Percentiles rank a stretch among this genome's conserved stretches.
These are phyloP conservation scores for Rhamnusium bicolor DNA, from an alignment of 2,888 invertebrate genomes.

Conservation along the genomic window DNA sequence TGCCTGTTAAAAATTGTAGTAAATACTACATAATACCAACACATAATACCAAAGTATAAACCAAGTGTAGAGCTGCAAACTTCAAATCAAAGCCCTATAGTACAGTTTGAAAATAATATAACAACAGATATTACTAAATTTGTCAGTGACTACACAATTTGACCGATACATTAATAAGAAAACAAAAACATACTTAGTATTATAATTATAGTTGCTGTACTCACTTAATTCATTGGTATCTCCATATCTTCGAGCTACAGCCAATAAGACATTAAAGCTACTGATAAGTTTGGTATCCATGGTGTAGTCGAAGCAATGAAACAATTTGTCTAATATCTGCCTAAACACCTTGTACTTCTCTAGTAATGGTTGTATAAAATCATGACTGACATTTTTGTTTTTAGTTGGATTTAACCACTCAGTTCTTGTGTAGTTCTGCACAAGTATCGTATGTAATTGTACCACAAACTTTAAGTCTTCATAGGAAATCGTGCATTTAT, in stretches of 20 bases:
- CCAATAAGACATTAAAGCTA: constrained; percentile 75
- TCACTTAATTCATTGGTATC: constrained; percentile 62
- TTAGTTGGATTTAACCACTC: constrained; percentile 76
- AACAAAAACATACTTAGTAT: too few species aligned
- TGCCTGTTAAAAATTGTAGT: too few species aligned
- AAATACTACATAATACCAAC: too few species aligned
- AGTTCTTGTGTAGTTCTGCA: constrained; percentile 74
- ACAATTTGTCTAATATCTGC: constrained; percentile 72
- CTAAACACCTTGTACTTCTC: constrained; percentile 77
- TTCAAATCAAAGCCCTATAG: too few species aligned
- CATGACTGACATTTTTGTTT: constrained; percentile 56
- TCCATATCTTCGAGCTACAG: constrained; percentile 73
- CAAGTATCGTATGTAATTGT: constrained; percentile 76
- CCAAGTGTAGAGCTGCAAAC: too few species aligned
- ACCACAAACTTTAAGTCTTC: constrained; percentile 77
- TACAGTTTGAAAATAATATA: too few species aligned
- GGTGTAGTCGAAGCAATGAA: constrained; percentile 73
- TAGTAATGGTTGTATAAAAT: constrained; percentile 74
- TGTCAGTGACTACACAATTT: not conserved
- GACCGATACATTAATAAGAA: not conserved
- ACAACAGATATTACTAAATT: too few species aligned
- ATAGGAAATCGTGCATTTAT: constrained; percentile 65
- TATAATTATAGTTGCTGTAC: constrained; percentile 16
- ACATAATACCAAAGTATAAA: too few species aligned
- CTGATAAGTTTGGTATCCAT: constrained; percentile 74